Percentiles rank a stretch among this genome's conserved stretches.
Evolutionary conservation across 1,140 invertebrate genomes (phyloP).

Genomic region (Cheumatopsyche charites): DNA sequence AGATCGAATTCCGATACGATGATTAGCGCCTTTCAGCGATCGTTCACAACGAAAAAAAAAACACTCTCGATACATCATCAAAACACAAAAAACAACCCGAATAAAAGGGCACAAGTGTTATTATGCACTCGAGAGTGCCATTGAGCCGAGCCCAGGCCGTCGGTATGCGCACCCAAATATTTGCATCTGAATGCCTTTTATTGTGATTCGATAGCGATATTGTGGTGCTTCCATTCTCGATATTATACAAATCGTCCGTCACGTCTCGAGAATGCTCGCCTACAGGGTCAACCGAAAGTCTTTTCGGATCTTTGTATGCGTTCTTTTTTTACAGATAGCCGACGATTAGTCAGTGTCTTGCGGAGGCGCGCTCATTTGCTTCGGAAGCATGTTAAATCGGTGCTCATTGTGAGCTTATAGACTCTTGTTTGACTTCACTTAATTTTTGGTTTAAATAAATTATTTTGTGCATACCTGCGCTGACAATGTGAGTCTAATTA

Average conservation of each 20-base stretch:
- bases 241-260: too few species aligned
- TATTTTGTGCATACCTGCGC: conserved; percentile 11
- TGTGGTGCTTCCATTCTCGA: too few species aligned
- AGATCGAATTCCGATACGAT: conserved; percentile 22
- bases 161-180: conserved; percentile 10
- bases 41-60: neutral
- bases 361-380: conserved; percentile 30
- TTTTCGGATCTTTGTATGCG: too few species aligned
- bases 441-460: conserved; percentile 17
- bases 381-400: conserved; percentile 26
- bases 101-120: conserved; percentile 1
- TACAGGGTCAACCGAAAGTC: too few species aligned
- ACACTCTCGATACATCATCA: neutral
- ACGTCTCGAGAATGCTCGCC: too few species aligned
- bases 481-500: neutral
- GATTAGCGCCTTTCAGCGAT: conserved; percentile 34
- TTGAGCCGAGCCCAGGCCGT: neutral
- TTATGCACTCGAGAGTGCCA: neutral
- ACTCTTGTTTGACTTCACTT: conserved; percentile 16
- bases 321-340: conserved; percentile 27
- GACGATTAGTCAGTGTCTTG: conserved; percentile 26
- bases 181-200: conserved; percentile 18
- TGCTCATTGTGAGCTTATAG: conserved; percentile 11
- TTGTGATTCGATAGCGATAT: conserved; percentile 9
- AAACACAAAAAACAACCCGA: neutral